Evolutionary conservation across 2,113 vertebrate species (phyloP), one percentile per base, ranked within the genome.

Genomic region (Pteruthius melanotis): DNA sequence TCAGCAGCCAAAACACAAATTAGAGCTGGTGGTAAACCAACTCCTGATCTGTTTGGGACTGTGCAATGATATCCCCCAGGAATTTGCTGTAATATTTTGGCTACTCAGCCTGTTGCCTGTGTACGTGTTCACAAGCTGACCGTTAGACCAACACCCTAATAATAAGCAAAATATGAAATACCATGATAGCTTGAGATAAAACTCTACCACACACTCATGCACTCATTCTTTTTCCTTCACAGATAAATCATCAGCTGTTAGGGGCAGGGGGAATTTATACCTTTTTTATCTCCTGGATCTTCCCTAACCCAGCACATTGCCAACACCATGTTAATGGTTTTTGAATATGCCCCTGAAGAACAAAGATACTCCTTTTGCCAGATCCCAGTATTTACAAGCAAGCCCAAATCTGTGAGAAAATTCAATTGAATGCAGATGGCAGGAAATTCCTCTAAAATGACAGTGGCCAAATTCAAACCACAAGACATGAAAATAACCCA

Each of bases 381-480:
- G 98, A 98, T 98, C 97, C 98, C 98, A 98, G 98, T 99, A 99
- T 99, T 99, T 99, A 99, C 98, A 99, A 99, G 98, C 98, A 98
- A 98, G 98, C 98, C 97, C 97, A 98, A 98, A 99, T 99, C 98
- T 99, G 98, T 98, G 98, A 99, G 98, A 98, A 98, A 98, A 99
- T 99, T 98, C 98, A 98, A 99, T 99, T 99, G 98, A 98, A 99
- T 6, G 95, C 99, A 99, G 99, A 99, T 99, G 99, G 98, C 98
- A 99, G 99, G 99, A 99, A 99, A 99, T 99, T 99, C 99, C 98
- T 99, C 97, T 97, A 98, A 99, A 99, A 99, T 99, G 98, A 99
- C 99, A 99, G 98, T 98, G 98, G 98, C 98, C 98, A 98, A 99
- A 98, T 98, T 98, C 97, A 98, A 98, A 99, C 99, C 99, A 97